Evolutionary conservation across 2,113 vertebrate species (phyloP), one percentile per base, ranked within the genome.

Genomic region (Tachuris rubrigastra): DNA sequence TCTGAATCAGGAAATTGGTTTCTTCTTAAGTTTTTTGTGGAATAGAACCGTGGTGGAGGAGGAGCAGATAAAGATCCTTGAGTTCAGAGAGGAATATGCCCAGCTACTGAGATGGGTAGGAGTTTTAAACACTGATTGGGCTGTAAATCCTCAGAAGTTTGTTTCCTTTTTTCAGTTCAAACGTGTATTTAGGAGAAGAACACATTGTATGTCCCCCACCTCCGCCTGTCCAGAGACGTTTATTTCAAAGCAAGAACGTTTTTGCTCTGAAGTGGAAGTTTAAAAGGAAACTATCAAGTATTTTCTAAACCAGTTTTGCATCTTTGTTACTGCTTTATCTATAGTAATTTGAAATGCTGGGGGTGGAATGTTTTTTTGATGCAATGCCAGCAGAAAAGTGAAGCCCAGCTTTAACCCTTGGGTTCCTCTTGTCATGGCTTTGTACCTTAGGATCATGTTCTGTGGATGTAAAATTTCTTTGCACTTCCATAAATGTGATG

Each of bases 231-330:
- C 33, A 56, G 62, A 85, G 42, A 33, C 35, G 23, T 94, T 79
- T 85, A 72, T 94, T 91, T 96, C 81, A 92, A 93, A 96, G 83
- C 56, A 72, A 90, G 44, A 78, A 63, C 35, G 9, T 50, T 93
- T 94, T 90, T 58, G 2, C 76, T 90, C 68, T 83, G 67, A 95
- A 90, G 73, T 78, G 33, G 35, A 90, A 89, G 62, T 90, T 87
- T 95, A 83, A 93, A 87, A 89, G 63, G n/a, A 90, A 90, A 69
- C 56, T 83, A 89, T 87, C 67, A 82, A 83, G 59, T 88, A 74
- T 58, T 85, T 95, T 94, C 67, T 83, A 91, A 96, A 81, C 42
- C 65, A 84, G 68, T 89, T 93, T 92, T 86, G 60, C 60, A 60
- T 92, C 88, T 89, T 78, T 90, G 76, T 88, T 90, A 44, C 75